Percentiles rank a stretch among this genome's conserved stretches.
Evolutionary conservation across 2,797 vertebrate species (phyloP).

Genomic region (Sebastes baramenuke): DNA sequence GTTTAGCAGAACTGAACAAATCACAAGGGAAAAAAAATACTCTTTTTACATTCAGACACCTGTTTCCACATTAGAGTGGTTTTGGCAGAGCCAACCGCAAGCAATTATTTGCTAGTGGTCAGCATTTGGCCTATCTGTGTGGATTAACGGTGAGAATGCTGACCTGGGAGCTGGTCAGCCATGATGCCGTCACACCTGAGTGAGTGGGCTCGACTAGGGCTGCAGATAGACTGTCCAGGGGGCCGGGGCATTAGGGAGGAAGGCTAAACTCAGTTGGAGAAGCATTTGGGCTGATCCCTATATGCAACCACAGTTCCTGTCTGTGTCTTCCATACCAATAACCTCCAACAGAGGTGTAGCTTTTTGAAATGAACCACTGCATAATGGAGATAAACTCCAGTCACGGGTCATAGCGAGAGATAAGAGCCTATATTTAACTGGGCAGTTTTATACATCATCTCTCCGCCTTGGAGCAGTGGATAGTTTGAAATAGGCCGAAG

Average conservation of each 20-base stretch:
- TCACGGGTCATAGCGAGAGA: constrained; percentile 64
- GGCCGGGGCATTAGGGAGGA: constrained; percentile 37
- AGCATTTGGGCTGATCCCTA: constrained; percentile 52
- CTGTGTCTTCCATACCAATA: constrained; percentile 66
- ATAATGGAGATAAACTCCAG: constrained; percentile 73
- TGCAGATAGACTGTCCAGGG: constrained; percentile 48
- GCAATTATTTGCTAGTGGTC: constrained; percentile 71
- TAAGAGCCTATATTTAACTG: constrained; percentile 65
- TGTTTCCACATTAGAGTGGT: constrained; percentile 57
- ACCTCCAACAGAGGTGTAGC: constrained; percentile 68
- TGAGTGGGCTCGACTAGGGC: constrained; percentile 40
- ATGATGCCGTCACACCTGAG: constrained; percentile 70
- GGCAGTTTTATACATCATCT: constrained; percentile 66
- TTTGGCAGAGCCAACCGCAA: constrained; percentile 59
- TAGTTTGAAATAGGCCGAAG: constrained; percentile 60
- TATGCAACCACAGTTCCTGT: constrained; percentile 52
- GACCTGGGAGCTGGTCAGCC: constrained; percentile 68
- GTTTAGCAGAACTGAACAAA: constrained; percentile 62
- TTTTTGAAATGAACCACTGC: constrained; percentile 68
- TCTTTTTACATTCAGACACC: constrained; percentile 52
- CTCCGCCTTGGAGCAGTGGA: constrained; percentile 45
- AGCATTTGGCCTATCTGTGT: constrained; percentile 70
- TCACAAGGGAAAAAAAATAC: constrained; percentile 32
- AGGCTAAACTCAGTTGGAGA: constrained; percentile 52
- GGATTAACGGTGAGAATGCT: constrained; percentile 74